phyloP scores from a whole-genome alignment of 2,888 invertebrate genomes.

The Athalia cordata region DNA sequence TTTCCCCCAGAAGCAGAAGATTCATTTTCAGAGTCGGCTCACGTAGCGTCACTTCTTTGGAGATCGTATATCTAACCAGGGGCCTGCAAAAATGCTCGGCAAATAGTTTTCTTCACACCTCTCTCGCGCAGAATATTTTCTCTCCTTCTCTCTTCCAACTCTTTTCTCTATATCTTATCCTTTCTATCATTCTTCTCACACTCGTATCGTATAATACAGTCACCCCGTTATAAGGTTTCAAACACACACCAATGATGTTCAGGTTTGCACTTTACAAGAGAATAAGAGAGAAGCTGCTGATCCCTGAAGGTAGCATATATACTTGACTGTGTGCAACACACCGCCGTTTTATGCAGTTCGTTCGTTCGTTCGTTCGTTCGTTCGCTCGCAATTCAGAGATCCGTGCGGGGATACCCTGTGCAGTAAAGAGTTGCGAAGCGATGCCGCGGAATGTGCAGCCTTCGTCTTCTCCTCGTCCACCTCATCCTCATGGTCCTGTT shows the following conservation, averaged over 20 bases:
- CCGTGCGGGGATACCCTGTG: slow-evolving; percentile 52
- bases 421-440: neutral
- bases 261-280: no score
- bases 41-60: slow-evolving; percentile 66
- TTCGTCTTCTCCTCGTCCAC: slow-evolving; percentile 38
- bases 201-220: neutral
- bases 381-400: slow-evolving; percentile 47
- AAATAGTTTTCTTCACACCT: slow-evolving; percentile 69
- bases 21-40: slow-evolving; percentile 62
- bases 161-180: neutral
- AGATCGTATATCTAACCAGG: slow-evolving; percentile 64
- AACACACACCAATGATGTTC: no score
- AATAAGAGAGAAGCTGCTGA: neutral
- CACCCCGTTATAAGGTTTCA: neutral
- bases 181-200: neutral
- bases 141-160: slow-evolving; percentile 10
- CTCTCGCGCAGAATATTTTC: slow-evolving; percentile 34
- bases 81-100: slow-evolving; percentile 61
- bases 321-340: neutral
- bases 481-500: neutral
- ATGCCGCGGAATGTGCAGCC: slow-evolving; percentile 57
- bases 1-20: slow-evolving; percentile 50
- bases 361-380: neutral
- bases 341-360: slow-evolving; percentile 45
- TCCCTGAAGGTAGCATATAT: no score